Base-by-base conservation (phyloP, 2,888 invertebrate species). In the Andrena chrysosceles region DNA sequence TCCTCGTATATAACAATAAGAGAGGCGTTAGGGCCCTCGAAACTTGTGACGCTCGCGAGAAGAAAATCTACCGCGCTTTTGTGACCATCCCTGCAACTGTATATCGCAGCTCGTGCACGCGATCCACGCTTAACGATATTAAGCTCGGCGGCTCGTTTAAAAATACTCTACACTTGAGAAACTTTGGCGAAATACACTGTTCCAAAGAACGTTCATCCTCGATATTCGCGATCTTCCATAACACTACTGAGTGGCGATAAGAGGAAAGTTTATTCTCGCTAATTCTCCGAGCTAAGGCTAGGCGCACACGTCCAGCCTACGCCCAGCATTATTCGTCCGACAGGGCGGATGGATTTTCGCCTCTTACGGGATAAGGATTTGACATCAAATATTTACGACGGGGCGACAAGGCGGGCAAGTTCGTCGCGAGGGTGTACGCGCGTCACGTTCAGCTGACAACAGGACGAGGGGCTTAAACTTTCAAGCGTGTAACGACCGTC, bases 401-500 rank as follows among this genome's bases (percentile, higher is more conserved):
- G n/a, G 42, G 42, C 64, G 67, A 42, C 54, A 54, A 67, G 26
- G 7, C 49, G 60, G 52, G 49, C 26, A 63, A 54, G 60, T 68
- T 68, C 56, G 48, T 33, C 49, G 60, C 52, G 62, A 7, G 54
- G 13, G 49, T 42, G 49, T 33, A 48, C 10, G 64, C 56, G 52
- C 76, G 77, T 68, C 75, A 68, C 77, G 85, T 85, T 74, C 77
- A 64, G 64, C 48, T 52, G 71, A 73, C 80, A 64, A 10, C 48
- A 77, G 73, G 63, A 64, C 33, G 62, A 74, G 35, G 71, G 23
- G 75, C 74, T 87, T 85, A 66, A 82, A 86, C 74, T 86, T 86
- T 82, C 74, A 67, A 69, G 54, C 68, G 64, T 78, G 72, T 81
- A 82, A 87, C 87, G 81, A 85, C 72, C 75, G 74, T 84, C 84